Conservation (phyloP, 1,140 invertebrate species). For the Sesamia nonagrioides region DNA sequence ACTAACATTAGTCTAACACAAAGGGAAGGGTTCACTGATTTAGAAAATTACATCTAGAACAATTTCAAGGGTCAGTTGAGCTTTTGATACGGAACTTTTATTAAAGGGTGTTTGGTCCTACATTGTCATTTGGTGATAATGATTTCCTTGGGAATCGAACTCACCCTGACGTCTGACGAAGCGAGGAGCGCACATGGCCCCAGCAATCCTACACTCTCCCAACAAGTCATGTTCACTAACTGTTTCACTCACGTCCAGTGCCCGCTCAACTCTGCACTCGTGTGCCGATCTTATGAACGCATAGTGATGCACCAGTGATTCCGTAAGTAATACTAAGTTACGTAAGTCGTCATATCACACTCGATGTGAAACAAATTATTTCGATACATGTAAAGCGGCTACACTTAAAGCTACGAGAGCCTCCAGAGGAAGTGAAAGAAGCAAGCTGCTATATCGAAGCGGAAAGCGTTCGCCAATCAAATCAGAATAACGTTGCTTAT, state of each 20-base stretch:
- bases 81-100: conserved; percentile 38
- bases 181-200: conserved; percentile 85
- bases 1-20: neutral
- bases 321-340: conserved; percentile 66
- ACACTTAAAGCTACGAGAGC: conserved; percentile 74
- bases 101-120: conserved; percentile 11
- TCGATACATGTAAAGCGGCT: conserved; percentile 76
- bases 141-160: conserved; percentile 60
- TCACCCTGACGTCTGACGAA: conserved; percentile 83
- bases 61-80: conserved; percentile 49
- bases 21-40: conserved; percentile 39
- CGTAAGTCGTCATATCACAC: conserved; percentile 73
- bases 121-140: conserved; percentile 18
- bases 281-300: conserved; percentile 67
- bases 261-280: conserved; percentile 64
- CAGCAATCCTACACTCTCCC: conserved; percentile 86
- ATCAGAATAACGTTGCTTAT: conserved; percentile 83
- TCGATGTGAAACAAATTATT: conserved; percentile 64
- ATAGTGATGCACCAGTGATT: conserved; percentile 74
- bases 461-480: conserved; percentile 84
- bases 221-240: conserved; percentile 85
- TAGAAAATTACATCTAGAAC: conserved; percentile 47
- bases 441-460: conserved; percentile 83
- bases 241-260: conserved; percentile 86
- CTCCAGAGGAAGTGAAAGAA: conserved; percentile 70